These are phyloP conservation scores for Yponomeuta cagnagella DNA, from an alignment of 2,888 invertebrate species.

Conservation along the genomic window DNA sequence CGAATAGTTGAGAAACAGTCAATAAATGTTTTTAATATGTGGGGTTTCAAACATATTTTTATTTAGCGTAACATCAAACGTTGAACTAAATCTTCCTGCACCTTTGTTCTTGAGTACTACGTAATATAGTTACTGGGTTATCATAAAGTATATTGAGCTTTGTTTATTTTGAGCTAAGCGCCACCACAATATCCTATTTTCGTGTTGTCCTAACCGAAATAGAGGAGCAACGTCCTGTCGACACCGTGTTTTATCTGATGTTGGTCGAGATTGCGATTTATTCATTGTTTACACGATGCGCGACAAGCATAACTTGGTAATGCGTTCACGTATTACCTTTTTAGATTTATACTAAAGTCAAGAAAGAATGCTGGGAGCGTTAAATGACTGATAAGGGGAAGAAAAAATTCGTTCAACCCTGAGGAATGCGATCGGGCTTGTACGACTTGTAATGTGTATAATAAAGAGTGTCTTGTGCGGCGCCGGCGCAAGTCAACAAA, in stretches of 20 bases:
- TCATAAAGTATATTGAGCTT: neutral
- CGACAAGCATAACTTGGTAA: neutral
- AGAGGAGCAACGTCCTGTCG: constrained; percentile 48
- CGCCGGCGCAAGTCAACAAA: constrained; percentile 13
- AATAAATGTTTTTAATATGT: constrained; percentile 30
- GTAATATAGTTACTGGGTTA: no score
- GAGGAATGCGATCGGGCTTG: constrained; percentile 44
- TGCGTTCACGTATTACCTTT: neutral
- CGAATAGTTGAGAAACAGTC: neutral
- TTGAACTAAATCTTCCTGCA: neutral
- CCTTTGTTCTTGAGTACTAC: neutral
- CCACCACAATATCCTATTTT: constrained; percentile 13
- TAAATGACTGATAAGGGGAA: constrained; percentile 45
- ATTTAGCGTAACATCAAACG: constrained; percentile 13
- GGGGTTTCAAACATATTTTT: constrained; percentile 27
- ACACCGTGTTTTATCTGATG: constrained; percentile 18
- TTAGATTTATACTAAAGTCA: neutral
- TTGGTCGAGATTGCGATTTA: constrained; percentile 6
- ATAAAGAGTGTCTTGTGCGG: constrained; percentile 6
- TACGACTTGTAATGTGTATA: neutral
- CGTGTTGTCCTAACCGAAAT: constrained; percentile 57
- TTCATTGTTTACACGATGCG: constrained; percentile 5
- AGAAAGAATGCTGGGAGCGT: constrained; percentile 22
- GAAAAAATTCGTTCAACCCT: constrained; percentile 52
- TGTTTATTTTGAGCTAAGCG: neutral